Percentiles rank a stretch among this genome's conserved stretches.
These are phyloP conservation scores for Carassius auratus DNA, from an alignment of 2,113 vertebrate species.

Conservation along the genomic window DNA sequence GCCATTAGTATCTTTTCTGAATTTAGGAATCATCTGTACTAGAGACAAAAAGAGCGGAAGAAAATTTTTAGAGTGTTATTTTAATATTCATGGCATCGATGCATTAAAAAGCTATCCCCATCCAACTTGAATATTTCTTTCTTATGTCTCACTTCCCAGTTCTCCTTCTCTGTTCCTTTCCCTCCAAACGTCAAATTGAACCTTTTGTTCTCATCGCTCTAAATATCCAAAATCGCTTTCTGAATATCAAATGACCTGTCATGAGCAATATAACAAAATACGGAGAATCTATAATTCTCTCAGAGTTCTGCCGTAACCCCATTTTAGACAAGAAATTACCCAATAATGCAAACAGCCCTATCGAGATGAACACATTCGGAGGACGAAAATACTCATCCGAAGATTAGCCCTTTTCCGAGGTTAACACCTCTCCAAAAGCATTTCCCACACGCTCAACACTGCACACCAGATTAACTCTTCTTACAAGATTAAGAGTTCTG, in stretches of 20 bases:
- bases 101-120: not conserved
- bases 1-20: not conserved
- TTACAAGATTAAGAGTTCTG: conserved; percentile 52
- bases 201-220: conserved; percentile 23
- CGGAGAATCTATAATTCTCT: conserved; percentile 22
- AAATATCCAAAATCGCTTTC: conserved; percentile 34
- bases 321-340: conserved; percentile 24
- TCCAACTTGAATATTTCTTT: not conserved
- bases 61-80: not conserved
- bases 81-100: not conserved
- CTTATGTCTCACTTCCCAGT: not conserved
- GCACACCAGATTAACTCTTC: conserved; percentile 47
- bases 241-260: conserved; percentile 37
- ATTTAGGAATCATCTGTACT: not conserved
- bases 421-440: conserved; percentile 41
- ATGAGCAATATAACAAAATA: conserved; percentile 27
- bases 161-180: not conserved
- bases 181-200: not conserved
- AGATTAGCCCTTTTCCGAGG: conserved; percentile 40
- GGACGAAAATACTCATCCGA: conserved; percentile 15
- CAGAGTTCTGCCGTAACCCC: not conserved
- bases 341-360: conserved; percentile 35
- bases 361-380: conserved; percentile 15
- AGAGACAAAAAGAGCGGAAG: not conserved
- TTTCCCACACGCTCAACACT: conserved; percentile 40